Conservation (phyloP, 2,888 invertebrate genomes). For the Phragmatobia fuliginosa region DNA sequence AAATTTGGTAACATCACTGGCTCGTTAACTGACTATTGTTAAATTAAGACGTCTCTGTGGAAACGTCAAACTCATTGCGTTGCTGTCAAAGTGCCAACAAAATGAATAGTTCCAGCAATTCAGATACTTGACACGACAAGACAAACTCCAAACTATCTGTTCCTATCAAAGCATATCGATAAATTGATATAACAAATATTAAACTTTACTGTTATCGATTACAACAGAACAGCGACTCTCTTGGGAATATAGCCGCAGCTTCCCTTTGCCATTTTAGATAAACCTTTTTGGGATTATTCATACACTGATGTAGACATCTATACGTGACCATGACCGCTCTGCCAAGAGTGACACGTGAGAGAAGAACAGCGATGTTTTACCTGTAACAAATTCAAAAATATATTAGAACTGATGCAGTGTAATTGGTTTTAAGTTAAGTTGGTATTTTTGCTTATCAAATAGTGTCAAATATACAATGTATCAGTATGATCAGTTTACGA, state of each 20-base stretch:
- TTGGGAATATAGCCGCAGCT: no score
- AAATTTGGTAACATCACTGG: background rate
- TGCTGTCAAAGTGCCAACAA: background rate
- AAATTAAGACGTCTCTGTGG: background rate
- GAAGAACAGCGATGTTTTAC: slow-evolving; percentile 34
- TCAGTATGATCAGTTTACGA: background rate
- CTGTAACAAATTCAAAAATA: slow-evolving; percentile 49
- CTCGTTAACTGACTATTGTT: background rate
- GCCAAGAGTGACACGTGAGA: no score
- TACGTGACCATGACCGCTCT: no score
- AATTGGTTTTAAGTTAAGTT: no score
- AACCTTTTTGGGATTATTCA: no score
- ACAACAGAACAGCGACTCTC: background rate
- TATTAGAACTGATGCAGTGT: background rate
- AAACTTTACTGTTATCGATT: slow-evolving; percentile 21
- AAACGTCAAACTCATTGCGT: background rate
- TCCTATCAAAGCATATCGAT: background rate
- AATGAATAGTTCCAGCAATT: background rate
- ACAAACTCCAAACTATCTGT: background rate
- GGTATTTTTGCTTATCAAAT: no score
- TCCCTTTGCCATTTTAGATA: no score
- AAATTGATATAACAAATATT: background rate
- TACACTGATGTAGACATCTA: no score
- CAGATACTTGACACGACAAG: background rate
- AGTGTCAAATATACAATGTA: no score